Evolutionary conservation across 2,113 vertebrate genomes (phyloP), one percentile per base, ranked within the genome.

Genomic region (Recurvirostra avosetta): DNA sequence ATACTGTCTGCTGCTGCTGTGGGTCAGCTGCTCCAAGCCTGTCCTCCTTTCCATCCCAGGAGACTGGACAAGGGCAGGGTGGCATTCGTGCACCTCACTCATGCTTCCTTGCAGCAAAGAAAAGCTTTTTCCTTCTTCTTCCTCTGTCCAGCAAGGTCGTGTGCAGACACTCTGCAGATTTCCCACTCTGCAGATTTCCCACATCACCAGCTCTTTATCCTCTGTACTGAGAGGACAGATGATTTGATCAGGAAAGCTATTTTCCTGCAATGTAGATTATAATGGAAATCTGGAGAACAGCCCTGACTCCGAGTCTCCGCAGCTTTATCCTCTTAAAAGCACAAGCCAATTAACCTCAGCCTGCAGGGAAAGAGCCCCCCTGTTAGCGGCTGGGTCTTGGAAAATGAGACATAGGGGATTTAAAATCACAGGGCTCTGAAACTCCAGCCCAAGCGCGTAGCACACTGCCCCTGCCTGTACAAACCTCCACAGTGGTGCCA

Each of bases 321-420:
- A 94, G 94, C 86, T 94, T 97, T 96, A 97, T 97, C 96, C 95
- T 97, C 96, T 96, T 96, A 96, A 96, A 97, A 97, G 96, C 95
- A 95, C 96, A 97, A 96, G 94, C 92, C 96, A 96, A 97, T 96
- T 97, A 96, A 97, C 94, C 95, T 73, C 96, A 90, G 97, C 76
- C 96, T 95, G 92, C 94, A 95, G 95, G 91, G 86, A 88, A 78
- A 95, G 84, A 94, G 67, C 71, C 75, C 89, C 92, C 74, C 91
- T 85, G 71, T 93, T 59, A 95, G 91, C 3, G 2, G 47, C 79
- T 83, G 82, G 50, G 56, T 11, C 85, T 89, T 70, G 77, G 82
- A 97, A 96, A 95, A 96, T 67, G 88, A 95, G 82, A 62, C 78
- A 11, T 5, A 20, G 50, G 92, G 91, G 96, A 94, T 96, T 95